Evolutionary conservation across 2,888 invertebrate species (phyloP).

Genomic region (Ctenicera cuprea): DNA sequence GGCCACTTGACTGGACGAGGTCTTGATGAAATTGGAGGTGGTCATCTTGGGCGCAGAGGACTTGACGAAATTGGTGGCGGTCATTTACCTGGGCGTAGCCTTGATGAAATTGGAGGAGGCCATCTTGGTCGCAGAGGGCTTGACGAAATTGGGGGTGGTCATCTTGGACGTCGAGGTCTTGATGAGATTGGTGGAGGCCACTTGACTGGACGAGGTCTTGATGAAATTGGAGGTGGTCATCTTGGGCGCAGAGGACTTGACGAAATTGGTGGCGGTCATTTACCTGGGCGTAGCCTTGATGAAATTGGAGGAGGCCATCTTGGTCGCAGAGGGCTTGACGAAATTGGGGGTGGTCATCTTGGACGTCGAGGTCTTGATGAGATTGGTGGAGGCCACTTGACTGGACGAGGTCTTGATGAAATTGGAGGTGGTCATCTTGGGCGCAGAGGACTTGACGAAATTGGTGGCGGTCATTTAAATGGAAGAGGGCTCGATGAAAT

Average conservation of each 20-base stretch:
- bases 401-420: conserved; percentile 48
- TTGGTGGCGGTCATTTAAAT: conserved; percentile 56
- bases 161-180: conserved; percentile 46
- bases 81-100: conserved; percentile 49
- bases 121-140: conserved; percentile 38
- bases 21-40: conserved; percentile 52
- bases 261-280: conserved; percentile 53
- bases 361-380: conserved; percentile 54
- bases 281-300: conserved; percentile 52
- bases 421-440: conserved; percentile 55
- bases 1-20: conserved; percentile 53
- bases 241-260: conserved; percentile 54
- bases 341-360: conserved; percentile 52
- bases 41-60: conserved; percentile 50
- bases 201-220: conserved; percentile 50
- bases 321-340: conserved; percentile 53
- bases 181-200: conserved; percentile 56
- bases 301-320: conserved; percentile 55
- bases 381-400: conserved; percentile 56
- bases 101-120: conserved; percentile 55
- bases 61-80: conserved; percentile 57
- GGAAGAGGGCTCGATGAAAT: conserved; percentile 54
- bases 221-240: conserved; percentile 54
- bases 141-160: conserved; percentile 57
- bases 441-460: conserved; percentile 52